Evolutionary conservation across 2,113 vertebrate species (phyloP).

Genomic region (Melospiza melodia): DNA sequence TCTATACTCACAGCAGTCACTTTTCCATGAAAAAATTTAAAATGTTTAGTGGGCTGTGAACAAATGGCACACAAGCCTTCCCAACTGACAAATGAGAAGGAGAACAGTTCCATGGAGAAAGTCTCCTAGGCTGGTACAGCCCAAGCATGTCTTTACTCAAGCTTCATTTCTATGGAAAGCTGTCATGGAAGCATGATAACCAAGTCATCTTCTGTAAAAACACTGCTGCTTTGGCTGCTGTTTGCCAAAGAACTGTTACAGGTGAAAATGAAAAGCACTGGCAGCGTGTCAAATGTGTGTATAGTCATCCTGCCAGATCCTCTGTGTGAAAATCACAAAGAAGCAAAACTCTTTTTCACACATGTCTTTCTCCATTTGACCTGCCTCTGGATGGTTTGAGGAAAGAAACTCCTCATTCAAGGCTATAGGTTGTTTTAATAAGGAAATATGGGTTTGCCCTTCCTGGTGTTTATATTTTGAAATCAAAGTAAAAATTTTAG

Average conservation of each 20-base stretch:
- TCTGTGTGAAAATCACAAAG: background rate
- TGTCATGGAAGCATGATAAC: background rate
- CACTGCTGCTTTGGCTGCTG: background rate
- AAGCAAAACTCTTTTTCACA: background rate
- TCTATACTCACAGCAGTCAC: background rate
- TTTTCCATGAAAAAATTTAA: background rate
- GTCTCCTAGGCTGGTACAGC: background rate
- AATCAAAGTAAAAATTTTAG: background rate
- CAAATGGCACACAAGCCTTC: background rate
- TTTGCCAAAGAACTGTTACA: conserved; percentile 10
- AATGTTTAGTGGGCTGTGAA: background rate
- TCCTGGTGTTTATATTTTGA: background rate
- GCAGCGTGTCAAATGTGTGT: background rate
- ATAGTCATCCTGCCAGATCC: background rate
- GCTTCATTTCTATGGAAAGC: background rate
- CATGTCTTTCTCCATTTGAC: background rate
- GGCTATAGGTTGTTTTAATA: background rate
- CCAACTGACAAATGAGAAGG: background rate
- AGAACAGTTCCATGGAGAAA: background rate
- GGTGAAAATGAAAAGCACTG: conserved; percentile 13
- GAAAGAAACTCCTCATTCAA: background rate
- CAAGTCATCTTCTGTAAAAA: background rate
- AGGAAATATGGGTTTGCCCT: background rate
- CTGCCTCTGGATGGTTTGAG: background rate
- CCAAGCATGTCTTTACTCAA: background rate